A percentile compares a stretch with the other conserved stretches of the same genome.
These are phyloP conservation scores for Mallateleia sp. DNA, from an alignment of 2,888 invertebrate genomes.

Conservation along the genomic window DNA sequence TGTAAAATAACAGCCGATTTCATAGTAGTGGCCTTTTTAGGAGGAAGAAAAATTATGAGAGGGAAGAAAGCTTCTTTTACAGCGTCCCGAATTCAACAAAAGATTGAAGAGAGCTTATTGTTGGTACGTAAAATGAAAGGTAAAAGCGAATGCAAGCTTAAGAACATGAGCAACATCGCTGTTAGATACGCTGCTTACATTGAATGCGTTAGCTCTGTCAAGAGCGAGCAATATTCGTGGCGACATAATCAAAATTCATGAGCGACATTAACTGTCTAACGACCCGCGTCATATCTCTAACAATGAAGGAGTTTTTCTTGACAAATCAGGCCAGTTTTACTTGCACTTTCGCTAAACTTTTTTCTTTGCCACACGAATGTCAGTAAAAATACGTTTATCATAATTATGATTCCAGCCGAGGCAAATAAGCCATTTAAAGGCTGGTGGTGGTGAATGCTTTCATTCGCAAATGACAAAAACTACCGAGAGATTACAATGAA, in stretches of 20 bases:
- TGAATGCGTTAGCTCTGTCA: constrained; percentile 62
- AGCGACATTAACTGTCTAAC: constrained; percentile 74
- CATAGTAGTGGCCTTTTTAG: constrained; percentile 4
- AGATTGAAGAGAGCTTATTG: constrained; percentile 69
- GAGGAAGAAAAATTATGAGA: constrained; percentile 33
- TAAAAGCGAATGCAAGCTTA: constrained; percentile 61
- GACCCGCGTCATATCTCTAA: constrained; percentile 70
- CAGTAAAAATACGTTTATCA: constrained; percentile 63
- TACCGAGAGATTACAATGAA: constrained; percentile 45
- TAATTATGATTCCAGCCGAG: constrained; percentile 59
- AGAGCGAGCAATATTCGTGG: constrained; percentile 68
- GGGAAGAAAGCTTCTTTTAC: constrained; percentile 50
- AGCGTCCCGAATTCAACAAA: constrained; percentile 56
- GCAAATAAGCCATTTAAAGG: constrained; percentile 66
- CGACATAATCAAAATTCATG: constrained; percentile 76
- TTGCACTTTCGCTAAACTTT: constrained; percentile 50
- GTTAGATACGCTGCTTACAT: constrained; percentile 52
- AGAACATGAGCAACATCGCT: constrained; percentile 59
- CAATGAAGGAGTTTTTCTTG: constrained; percentile 69
- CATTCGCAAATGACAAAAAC: constrained; percentile 50
- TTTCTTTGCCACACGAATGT: constrained; percentile 42
- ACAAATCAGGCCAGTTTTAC: constrained; percentile 64
- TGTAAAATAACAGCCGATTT: constrained; percentile 40
- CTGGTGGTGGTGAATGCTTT: constrained; percentile 33
- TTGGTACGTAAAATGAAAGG: constrained; percentile 61